Evolutionary conservation across 1,140 invertebrate species (phyloP), one percentile per base, ranked within the genome.

Genomic region (Calycopis cecrops): DNA sequence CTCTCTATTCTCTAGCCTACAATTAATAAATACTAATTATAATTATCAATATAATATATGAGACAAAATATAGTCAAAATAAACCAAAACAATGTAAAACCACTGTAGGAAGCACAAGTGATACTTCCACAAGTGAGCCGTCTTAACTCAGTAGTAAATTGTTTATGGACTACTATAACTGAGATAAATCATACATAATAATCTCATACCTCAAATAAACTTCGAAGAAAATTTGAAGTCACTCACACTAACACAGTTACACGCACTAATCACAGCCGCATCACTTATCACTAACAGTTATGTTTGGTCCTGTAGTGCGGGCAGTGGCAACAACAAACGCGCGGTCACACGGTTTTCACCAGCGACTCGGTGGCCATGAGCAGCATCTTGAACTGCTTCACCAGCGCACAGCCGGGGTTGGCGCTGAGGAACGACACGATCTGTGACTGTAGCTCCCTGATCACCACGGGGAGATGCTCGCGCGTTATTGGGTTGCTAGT

Each of bases 391-490:
- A 97, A 91, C 61, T 92, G 90, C 40, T 92, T 90, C 37, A 88
- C 89, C 40, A 93, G 91, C 69, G 91, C 91, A 71, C 92, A 91
- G 52, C 88, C 91, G 0, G 94, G 93, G 83, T 94, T 92, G 6
- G 89, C 82, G 11, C 88, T 68, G 7, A 96, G 90, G 75, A 94
- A 97, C 7, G 88, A 60, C 53, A 91, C 85, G 34, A 97, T 89
- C 81, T 96, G 94, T 71, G 91, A 92, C 66, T 92, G 90, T 11
- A 98, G 88, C 59, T 92, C 92, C 51, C 91, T 89, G 16, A 97
- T 80, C 14, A 98, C 94, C n/a, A 89, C 90, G 0, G 92, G 92
- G 69, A 96, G 92, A 85, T 97, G 95, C 69, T 97, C 95, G 59
- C 91, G 90, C 0, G 95, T 96, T 9, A 94, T 91, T 0, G 93